Percentiles rank a stretch among this genome's conserved stretches.
Evolutionary conservation across 2,113 vertebrate species (phyloP).

Genomic region (Sylvietta virens): DNA sequence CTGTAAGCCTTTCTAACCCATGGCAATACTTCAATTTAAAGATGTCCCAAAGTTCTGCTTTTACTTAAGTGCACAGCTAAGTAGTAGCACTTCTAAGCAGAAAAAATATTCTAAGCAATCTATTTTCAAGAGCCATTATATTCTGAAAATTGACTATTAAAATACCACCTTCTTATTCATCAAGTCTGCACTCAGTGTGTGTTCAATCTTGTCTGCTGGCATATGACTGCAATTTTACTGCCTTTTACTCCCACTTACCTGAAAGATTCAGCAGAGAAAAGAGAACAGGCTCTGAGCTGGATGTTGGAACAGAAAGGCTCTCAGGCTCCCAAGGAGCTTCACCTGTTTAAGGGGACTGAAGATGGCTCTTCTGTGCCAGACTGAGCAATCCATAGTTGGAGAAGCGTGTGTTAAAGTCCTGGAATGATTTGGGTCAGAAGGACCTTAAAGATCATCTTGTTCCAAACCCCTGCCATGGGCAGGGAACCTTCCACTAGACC

Average conservation of each 20-base stretch:
- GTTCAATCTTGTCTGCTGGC: slow-evolving; percentile 45
- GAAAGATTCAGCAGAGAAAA: neutral
- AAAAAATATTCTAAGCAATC: slow-evolving; percentile 43
- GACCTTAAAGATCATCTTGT: neutral
- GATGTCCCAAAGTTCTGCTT: neutral
- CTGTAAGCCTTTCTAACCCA: neutral
- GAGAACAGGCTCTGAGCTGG: neutral
- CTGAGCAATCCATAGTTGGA: neutral
- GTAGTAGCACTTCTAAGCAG: slow-evolving; percentile 2
- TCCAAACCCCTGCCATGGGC: neutral
- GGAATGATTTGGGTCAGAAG: neutral
- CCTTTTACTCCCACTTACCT: slow-evolving; percentile 57
- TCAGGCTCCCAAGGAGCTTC: neutral
- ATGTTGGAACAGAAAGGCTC: neutral
- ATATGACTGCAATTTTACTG: slow-evolving; percentile 51
- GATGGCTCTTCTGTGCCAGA: neutral
- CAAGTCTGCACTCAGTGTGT: neutral
- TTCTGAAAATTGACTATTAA: slow-evolving; percentile 55
- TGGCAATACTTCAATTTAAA: neutral
- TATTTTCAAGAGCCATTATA: slow-evolving; percentile 39
- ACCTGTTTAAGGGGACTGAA: neutral
- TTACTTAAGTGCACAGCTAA: neutral
- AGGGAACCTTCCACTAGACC: neutral
- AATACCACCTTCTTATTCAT: slow-evolving; percentile 51
- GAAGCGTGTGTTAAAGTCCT: neutral